Evolutionary conservation across 2,888 invertebrate genomes (phyloP), one percentile per base, ranked within the genome.

Genomic region (Boloria selene): DNA sequence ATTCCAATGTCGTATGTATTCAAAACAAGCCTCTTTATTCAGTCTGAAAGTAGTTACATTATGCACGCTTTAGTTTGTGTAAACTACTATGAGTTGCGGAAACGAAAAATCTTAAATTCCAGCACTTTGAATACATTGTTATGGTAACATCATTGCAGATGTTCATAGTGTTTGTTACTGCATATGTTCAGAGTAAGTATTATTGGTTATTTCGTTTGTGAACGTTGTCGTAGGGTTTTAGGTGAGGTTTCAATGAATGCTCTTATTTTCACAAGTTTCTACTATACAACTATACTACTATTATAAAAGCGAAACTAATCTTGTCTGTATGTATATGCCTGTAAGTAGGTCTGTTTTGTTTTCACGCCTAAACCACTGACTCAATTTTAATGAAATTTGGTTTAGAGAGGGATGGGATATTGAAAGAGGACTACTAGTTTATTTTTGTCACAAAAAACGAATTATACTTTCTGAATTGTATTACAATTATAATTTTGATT

Each of bases 11-110:
- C 71, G 69, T 75, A 75, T 72, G 69, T 75, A 75, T 77, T 76
- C 74, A 74, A 74, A 77, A 73, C 72, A 75, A 64, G 56, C 61
- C 67, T 72, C 77, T 79, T 79, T 78, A 79, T 80, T 77, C 75
- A 50, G 51, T 18, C 53, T 53, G 53, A 59, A 69, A 60, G 61
- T 52, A 55, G 52, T 26, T 61, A 73, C 77, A 80, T 83, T 79
- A 77, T 80, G 74, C 75, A 75, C 71, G 79, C 74, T 75, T 74
- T 71, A 69, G 72, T 65, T 75, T 77, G 74, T 74, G 75, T 75
- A 77, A 80, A 82, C 77, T 79, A 65, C 68, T 26, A 52, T 22
- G 58, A 64, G 66, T 71, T 59, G 70, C 64, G 60, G 63, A 60
- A 67, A 65, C 72, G 72, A 72, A 72, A 72, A 73, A 72, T 74